Evolutionary conservation across 30 jellyfish, hydroid and myxozoan species (phyloP).

Genomic region (Turritopsis rubra): DNA sequence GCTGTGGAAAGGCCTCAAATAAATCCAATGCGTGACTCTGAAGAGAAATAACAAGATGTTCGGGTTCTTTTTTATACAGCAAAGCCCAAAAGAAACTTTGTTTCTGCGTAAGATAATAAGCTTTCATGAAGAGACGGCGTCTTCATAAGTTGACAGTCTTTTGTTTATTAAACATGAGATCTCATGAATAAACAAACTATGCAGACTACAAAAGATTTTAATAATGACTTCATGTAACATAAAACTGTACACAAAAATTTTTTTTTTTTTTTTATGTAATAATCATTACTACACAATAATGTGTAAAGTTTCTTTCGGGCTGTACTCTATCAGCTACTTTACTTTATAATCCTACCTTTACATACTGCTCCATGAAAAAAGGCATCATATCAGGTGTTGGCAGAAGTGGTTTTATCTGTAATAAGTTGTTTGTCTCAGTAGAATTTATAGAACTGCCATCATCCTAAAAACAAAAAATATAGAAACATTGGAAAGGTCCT

Average conservation of each 20-base stretch:
- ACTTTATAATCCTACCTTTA: slow-evolving; percentile 44
- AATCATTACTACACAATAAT: not conserved
- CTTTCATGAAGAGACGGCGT: no score
- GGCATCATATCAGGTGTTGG: slow-evolving; percentile 92
- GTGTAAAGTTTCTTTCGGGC: no score
- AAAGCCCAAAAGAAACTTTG: no score
- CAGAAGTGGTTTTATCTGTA: slow-evolving; percentile 44
- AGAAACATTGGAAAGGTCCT: not conserved
- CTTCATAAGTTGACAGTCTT: no score
- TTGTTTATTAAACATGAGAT: no score
- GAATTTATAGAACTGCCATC: not conserved
- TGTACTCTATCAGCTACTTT: not conserved
- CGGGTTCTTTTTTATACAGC: not conserved
- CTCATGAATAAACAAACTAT: no score
- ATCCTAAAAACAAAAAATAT: not conserved
- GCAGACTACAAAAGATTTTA: no score
- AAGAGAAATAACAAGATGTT: slow-evolving; percentile 1
- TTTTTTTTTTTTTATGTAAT: no score
- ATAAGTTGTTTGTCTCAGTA: slow-evolving; percentile 43
- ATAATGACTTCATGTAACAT: no score
- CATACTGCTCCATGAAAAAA: slow-evolving; percentile 92
- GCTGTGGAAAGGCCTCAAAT: slow-evolving; percentile 92
- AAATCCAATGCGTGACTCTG: slow-evolving; percentile 95
- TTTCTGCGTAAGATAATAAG: no score
- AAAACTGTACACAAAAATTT: no score